Percentiles rank a stretch among this genome's conserved stretches.
phyloP scores from a whole-genome alignment of 2,888 invertebrate species.

The Argyresthia albistria region DNA sequence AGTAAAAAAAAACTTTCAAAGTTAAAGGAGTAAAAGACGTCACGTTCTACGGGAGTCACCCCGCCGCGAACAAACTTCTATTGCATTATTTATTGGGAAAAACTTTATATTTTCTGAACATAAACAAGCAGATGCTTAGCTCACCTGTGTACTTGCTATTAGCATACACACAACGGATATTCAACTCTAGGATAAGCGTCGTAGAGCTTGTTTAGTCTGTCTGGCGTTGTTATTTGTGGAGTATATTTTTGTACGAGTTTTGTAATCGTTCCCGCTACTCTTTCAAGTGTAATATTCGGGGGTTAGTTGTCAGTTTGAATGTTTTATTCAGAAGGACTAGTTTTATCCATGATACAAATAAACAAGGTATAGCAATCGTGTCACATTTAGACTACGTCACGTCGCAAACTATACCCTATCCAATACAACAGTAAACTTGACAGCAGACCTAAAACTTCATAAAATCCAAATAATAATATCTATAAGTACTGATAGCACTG shows the following conservation, averaged over 20 bases:
- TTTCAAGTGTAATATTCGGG: constrained; percentile 33
- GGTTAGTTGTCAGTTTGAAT: constrained; percentile 18
- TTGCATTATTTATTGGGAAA: constrained; percentile 68
- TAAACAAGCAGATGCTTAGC: constrained; percentile 49
- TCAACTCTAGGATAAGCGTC: background rate
- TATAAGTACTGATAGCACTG: no score
- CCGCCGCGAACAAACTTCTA: constrained; percentile 15
- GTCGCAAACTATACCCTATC: no score
- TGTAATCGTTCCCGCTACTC: background rate
- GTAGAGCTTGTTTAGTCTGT: no score
- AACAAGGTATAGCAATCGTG: no score
- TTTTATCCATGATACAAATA: constrained; percentile 18
- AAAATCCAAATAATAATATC: no score
- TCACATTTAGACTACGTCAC: no score
- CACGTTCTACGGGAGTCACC: background rate
- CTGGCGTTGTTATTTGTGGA: no score
- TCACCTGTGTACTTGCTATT: constrained; percentile 52
- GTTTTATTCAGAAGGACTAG: constrained; percentile 12
- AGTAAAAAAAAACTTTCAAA: no score
- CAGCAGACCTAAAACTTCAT: no score
- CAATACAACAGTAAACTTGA: no score
- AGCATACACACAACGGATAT: constrained; percentile 17
- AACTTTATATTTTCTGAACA: constrained; percentile 63
- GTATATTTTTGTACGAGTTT: constrained; percentile 20
- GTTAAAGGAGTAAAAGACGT: no score